These are phyloP conservation scores for Papilio elwesi DNA, from an alignment of 2,888 invertebrate genomes.

Conservation along the genomic window DNA sequence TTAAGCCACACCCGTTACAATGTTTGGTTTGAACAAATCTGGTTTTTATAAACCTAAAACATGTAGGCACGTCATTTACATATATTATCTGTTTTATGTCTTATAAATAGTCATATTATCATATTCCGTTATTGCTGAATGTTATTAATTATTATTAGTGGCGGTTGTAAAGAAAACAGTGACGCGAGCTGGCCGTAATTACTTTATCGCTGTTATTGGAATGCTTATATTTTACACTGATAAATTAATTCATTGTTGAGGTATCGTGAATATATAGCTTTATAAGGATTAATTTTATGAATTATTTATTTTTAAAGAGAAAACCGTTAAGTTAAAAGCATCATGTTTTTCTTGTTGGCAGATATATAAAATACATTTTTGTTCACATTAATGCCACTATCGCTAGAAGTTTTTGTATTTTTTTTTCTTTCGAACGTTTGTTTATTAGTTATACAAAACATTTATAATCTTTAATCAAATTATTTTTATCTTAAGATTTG, in stretches of 20 bases:
- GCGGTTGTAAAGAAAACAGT: constrained; percentile 16
- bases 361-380: too few relatives aligned
- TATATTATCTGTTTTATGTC: constrained; percentile 9
- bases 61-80: constrained; percentile 4
- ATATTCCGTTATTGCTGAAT: constrained; percentile 21
- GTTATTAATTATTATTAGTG: constrained; percentile 29
- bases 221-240: constrained; percentile 35
- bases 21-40: constrained; percentile 12
- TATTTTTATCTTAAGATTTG: too few relatives aligned
- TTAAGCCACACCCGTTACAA: constrained; percentile 18
- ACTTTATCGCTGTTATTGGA: constrained; percentile 40
- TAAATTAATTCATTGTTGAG: constrained; percentile 39
- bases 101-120: constrained; percentile 29
- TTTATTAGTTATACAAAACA: too few relatives aligned
- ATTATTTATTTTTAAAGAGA: too few relatives aligned
- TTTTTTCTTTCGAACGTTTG: too few relatives aligned
- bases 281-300: too few relatives aligned
- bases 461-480: too few relatives aligned
- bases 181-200: constrained; percentile 29
- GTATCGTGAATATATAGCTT: constrained; percentile 3
- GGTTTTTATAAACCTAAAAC: constrained; percentile 14
- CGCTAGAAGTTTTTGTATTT: too few relatives aligned
- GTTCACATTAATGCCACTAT: too few relatives aligned
- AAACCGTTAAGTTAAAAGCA: too few relatives aligned
- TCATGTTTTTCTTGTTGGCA: too few relatives aligned